A percentile compares a stretch with the other conserved stretches of the same genome.
phyloP scores from a whole-genome alignment of 2,797 vertebrate genomes.

The Limosa lapponica region DNA sequence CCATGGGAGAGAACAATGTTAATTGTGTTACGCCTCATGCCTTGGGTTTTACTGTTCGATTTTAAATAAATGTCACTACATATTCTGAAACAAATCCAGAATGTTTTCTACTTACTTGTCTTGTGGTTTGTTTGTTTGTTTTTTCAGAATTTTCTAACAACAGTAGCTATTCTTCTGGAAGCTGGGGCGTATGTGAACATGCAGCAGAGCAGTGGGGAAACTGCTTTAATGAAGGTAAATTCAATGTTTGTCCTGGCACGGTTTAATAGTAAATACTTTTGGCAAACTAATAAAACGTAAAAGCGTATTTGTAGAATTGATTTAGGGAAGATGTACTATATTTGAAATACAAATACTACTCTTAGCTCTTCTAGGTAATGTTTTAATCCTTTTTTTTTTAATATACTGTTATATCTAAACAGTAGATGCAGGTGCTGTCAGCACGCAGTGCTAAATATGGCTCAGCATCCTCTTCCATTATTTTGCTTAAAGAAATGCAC shows the following conservation, averaged over 20 bases:
- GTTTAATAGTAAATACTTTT: not conserved
- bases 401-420: not conserved
- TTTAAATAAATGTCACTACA: not conserved
- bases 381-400: not conserved
- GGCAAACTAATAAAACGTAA: not conserved
- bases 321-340: not conserved
- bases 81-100: not conserved
- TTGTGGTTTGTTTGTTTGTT: not conserved
- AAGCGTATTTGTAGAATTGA: not conserved
- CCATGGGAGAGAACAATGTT: not conserved
- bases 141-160: slow-evolving; percentile 92
- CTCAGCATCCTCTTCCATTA: not conserved
- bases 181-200: slow-evolving; percentile 92
- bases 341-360: not conserved
- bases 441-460: not conserved
- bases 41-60: not conserved
- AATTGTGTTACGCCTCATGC: not conserved
- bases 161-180: slow-evolving; percentile 94
- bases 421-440: not conserved
- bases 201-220: slow-evolving; percentile 92
- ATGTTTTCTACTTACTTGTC: not conserved
- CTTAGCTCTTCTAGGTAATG: not conserved
- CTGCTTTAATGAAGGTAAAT: slow-evolving; percentile 95
- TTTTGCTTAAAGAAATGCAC: not conserved
- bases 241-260: accelerated